Conservation (phyloP, 2,888 invertebrate genomes). For the Ernsta delagoae region DNA sequence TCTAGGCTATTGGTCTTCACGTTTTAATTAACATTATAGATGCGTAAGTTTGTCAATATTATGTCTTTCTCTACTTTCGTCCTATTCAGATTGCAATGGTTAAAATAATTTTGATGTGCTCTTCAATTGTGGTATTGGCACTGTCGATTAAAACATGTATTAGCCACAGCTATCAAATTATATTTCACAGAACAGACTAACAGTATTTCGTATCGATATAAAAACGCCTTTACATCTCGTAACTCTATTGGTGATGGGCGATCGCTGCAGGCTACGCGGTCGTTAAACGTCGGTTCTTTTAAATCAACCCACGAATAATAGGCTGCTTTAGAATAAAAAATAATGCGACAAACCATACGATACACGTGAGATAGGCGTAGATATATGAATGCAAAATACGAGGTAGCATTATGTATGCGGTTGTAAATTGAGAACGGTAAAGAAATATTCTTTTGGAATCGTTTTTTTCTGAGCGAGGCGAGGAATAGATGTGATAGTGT, state of each 20-base stretch:
- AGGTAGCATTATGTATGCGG: slow-evolving; percentile 18
- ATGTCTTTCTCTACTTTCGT: too few relatives aligned
- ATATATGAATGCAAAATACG: slow-evolving; percentile 36
- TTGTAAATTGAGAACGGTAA: slow-evolving; percentile 23
- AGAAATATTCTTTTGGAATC: not conserved
- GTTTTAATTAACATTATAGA: too few relatives aligned
- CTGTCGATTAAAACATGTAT: too few relatives aligned
- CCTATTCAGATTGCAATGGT: too few relatives aligned
- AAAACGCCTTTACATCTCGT: slow-evolving; percentile 36
- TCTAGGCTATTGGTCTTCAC: too few relatives aligned
- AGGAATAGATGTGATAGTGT: not conserved
- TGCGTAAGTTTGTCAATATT: too few relatives aligned
- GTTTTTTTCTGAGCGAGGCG: not conserved
- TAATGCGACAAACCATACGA: slow-evolving; percentile 40
- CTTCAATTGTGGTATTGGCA: too few relatives aligned
- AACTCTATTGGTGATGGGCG: slow-evolving; percentile 44
- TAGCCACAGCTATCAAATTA: not conserved
- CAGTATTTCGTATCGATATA: slow-evolving; percentile 11
- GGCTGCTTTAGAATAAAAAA: slow-evolving; percentile 42
- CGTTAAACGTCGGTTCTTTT: slow-evolving; percentile 47
- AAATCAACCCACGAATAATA: slow-evolving; percentile 48
- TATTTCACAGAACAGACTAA: not conserved
- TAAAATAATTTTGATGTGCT: too few relatives aligned
- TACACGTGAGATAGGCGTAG: slow-evolving; percentile 28
- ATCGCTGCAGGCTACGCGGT: slow-evolving; percentile 45